phyloP scores from a whole-genome alignment of 2,797 vertebrate species.

The Oreochromis grahami region DNA sequence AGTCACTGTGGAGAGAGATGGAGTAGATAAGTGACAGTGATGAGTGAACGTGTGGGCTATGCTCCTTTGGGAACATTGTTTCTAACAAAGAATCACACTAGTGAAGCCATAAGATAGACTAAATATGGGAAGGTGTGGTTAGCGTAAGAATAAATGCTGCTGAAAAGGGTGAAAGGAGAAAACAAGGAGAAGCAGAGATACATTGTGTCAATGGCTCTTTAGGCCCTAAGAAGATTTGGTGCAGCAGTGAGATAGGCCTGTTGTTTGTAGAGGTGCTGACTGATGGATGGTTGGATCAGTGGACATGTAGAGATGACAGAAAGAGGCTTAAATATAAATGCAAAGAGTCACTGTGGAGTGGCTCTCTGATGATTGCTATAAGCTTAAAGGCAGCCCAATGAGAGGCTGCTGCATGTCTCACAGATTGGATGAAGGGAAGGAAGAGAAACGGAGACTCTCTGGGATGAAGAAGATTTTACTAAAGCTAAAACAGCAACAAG shows the following conservation, averaged over 20 bases:
- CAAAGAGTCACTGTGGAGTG: constrained; percentile 24
- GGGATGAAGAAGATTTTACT: not conserved
- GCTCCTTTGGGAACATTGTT: not conserved
- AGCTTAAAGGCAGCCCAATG: not conserved
- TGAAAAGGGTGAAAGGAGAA: not conserved
- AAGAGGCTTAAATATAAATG: constrained; percentile 44
- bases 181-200: not conserved
- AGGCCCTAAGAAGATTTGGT: constrained; percentile 27
- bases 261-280: constrained; percentile 5
- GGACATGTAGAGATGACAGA: constrained; percentile 39
- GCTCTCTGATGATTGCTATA: constrained; percentile 15
- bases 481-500: not conserved
- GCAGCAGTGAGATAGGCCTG: not conserved
- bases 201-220: constrained; percentile 1
- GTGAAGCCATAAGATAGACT: not conserved
- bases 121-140: not conserved
- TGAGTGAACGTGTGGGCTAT: constrained; percentile 1
- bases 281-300: constrained; percentile 27
- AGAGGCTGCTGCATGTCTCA: not conserved
- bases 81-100: not conserved
- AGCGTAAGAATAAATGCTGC: not conserved
- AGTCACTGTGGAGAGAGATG: not conserved
- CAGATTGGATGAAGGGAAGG: not conserved
- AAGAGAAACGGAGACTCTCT: not conserved
- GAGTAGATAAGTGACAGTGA: not conserved